phyloP scores from a whole-genome alignment of 2,888 invertebrate species.

The Acronicta alni region DNA sequence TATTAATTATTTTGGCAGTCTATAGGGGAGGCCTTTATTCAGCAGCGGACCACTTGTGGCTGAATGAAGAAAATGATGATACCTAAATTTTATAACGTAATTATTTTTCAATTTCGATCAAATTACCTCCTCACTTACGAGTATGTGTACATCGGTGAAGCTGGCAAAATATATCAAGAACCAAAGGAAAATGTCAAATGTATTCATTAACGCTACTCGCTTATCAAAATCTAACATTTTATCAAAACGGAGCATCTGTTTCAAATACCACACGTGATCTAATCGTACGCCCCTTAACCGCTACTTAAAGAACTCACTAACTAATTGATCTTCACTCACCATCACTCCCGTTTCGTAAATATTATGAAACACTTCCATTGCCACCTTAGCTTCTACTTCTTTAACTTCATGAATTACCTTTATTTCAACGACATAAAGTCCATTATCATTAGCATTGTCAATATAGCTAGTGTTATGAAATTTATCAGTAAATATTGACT shows the following conservation, averaged over 20 bases:
- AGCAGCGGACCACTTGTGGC: too few species aligned
- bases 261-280: conserved; percentile 38
- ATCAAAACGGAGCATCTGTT: conserved; percentile 44
- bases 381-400: conserved; percentile 47
- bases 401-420: conserved; percentile 17
- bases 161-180: conserved; percentile 3
- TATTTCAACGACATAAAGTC: conserved; percentile 31
- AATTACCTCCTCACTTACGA: too few species aligned
- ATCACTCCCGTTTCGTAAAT: conserved; percentile 55
- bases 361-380: conserved; percentile 61
- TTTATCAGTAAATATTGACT: conserved; percentile 68
- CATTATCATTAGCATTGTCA: conserved; percentile 34
- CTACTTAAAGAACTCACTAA: conserved; percentile 60
- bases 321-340: conserved; percentile 57
- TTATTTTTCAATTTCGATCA: too few species aligned
- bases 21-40: too few species aligned
- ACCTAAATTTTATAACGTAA: too few species aligned
- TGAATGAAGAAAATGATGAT: too few species aligned
- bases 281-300: conserved; percentile 51
- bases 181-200: conserved; percentile 22
- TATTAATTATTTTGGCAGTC: too few species aligned
- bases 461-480: conserved; percentile 59
- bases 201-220: conserved; percentile 16
- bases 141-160: too few species aligned
- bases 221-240: conserved; percentile 12